A percentile compares a stretch with the other conserved stretches of the same genome.
phyloP scores from a whole-genome alignment of 2,797 vertebrate species.

The Arrhamphus sclerolepis region DNA sequence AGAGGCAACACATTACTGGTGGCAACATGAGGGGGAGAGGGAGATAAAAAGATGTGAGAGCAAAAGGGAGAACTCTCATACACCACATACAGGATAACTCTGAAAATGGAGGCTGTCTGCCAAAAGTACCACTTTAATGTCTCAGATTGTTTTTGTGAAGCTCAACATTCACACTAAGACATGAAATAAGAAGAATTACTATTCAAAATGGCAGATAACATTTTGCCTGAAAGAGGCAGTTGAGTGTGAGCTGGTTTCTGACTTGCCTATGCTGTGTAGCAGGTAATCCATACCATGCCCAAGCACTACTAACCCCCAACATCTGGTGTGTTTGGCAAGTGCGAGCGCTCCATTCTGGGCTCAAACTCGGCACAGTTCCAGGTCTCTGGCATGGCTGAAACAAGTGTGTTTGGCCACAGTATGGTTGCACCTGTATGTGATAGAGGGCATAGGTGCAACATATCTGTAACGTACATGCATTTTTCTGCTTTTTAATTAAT shows the following conservation, averaged over 20 bases:
- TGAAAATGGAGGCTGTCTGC: conserved; percentile 3
- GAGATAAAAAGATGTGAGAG: conserved; percentile 5
- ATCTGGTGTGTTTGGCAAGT: too few species aligned
- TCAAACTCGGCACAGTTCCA: too few species aligned
- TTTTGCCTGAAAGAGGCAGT: not conserved
- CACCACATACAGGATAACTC: not conserved
- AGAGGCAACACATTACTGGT: conserved; percentile 66
- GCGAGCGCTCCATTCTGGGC: too few species aligned
- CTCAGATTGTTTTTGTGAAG: conserved; percentile 2
- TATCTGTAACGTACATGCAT: too few species aligned
- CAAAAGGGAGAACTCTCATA: conserved; percentile 2
- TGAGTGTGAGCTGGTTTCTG: not conserved
- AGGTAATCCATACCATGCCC: too few species aligned
- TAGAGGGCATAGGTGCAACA: too few species aligned
- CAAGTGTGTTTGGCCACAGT: too few species aligned
- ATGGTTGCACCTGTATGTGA: too few species aligned
- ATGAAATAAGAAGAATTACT: not conserved
- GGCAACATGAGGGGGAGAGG: conserved; percentile 52
- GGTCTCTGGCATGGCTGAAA: too few species aligned
- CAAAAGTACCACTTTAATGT: not conserved
- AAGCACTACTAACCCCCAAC: too few species aligned
- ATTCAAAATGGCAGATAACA: not conserved
- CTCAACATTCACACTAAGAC: not conserved
- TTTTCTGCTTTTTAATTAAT: too few species aligned
- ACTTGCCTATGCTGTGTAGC: too few species aligned